A percentile compares a stretch with the other conserved stretches of the same genome.
These are phyloP conservation scores for Diabrotica virgifera DNA, from an alignment of 1,140 invertebrate genomes.

Conservation along the genomic window DNA sequence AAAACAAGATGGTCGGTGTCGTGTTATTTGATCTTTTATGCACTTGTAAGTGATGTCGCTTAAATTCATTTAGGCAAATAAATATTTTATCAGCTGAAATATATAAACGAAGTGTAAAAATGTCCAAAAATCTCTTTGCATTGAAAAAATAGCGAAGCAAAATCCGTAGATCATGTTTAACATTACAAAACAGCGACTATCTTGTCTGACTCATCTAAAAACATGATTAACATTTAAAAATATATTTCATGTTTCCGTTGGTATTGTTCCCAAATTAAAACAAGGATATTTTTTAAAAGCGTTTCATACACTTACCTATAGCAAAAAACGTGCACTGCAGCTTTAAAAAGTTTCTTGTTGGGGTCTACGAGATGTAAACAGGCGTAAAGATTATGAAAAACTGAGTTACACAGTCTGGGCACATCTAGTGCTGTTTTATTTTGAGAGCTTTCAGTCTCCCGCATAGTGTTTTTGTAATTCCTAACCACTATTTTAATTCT, in stretches of 20 bases:
- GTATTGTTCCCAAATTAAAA: background rate
- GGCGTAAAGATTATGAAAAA: conserved; percentile 37
- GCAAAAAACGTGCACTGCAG: background rate
- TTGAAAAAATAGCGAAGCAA: no score
- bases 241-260: background rate
- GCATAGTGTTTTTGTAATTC: conserved; percentile 43
- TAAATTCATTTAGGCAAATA: background rate
- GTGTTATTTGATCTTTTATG: conserved; percentile 34
- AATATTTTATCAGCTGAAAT: conserved; percentile 1
- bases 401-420: conserved; percentile 45
- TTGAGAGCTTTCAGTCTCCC: conserved; percentile 46
- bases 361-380: conserved; percentile 32
- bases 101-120: no score
- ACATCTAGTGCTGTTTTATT: conserved; percentile 49
- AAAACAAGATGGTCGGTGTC: conserved; percentile 45
- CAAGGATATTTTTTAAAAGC: background rate
- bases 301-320: background rate
- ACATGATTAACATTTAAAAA: conserved; percentile 14
- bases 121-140: no score
- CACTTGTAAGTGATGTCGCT: conserved; percentile 10
- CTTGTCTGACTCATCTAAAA: conserved; percentile 31
- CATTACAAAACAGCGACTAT: conserved; percentile 3
- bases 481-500: conserved; percentile 16
- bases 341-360: conserved; percentile 2
- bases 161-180: background rate